These are phyloP conservation scores for Varanus komodoensis DNA, from an alignment of 2,113 vertebrate species.

Conservation along the genomic window DNA sequence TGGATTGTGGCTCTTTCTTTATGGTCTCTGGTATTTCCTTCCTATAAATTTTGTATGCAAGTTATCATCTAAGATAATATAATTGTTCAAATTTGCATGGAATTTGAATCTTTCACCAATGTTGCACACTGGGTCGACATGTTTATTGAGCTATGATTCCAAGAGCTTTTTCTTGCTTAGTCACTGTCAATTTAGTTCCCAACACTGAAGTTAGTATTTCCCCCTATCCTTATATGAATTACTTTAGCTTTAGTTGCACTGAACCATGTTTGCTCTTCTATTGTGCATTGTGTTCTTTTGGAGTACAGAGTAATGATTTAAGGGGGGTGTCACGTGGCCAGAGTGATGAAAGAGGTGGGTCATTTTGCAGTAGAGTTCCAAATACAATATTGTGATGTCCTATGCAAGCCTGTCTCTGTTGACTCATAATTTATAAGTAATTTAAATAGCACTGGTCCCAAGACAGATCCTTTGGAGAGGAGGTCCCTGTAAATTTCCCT, in stretches of 20 bases:
- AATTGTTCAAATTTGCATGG: conserved; percentile 2
- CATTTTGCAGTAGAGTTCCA: not conserved
- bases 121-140: not conserved
- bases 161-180: not conserved
- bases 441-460: not conserved
- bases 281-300: not conserved
- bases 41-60: not conserved
- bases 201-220: not conserved
- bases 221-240: not conserved
- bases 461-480: not conserved
- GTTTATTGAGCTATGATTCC: not conserved
- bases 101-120: not conserved
- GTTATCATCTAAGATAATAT: not conserved
- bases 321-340: not conserved
- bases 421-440: not conserved
- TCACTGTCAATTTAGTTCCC: not conserved
- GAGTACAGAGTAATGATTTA: not conserved
- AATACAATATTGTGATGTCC: not conserved
- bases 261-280: not conserved
- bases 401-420: not conserved
- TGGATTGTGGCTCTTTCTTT: not conserved
- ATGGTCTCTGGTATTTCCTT: not conserved
- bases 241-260: not conserved
- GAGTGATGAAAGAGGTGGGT: not conserved
- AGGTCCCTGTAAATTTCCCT: not conserved